Evolutionary conservation across 35 echinoderm and acorn worm species (phyloP).

Genomic region (Chiridota heheva): DNA sequence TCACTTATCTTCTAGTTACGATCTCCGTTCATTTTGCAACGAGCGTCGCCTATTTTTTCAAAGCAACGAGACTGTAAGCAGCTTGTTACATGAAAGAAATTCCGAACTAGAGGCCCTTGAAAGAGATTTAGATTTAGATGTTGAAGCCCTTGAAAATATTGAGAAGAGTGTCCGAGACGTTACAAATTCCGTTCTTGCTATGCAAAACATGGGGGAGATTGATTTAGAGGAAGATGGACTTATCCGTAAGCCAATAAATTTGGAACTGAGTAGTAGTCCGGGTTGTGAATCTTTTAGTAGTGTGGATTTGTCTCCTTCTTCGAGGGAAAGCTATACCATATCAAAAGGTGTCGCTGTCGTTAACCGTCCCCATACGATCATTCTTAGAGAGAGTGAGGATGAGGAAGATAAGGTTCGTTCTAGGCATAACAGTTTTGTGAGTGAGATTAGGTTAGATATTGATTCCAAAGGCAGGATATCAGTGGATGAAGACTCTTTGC

Average conservation of each 20-base stretch:
- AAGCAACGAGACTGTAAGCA: slow-evolving; percentile 66
- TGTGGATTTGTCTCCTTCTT: slow-evolving; percentile 25
- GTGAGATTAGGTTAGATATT: slow-evolving; percentile 29
- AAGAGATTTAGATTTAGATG: slow-evolving; percentile 65
- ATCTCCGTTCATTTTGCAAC: slow-evolving; percentile 66
- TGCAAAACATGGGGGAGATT: slow-evolving; percentile 37
- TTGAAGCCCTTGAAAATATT: slow-evolving; percentile 31
- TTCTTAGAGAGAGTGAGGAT: slow-evolving; percentile 19
- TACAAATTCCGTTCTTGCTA: slow-evolving; percentile 26
- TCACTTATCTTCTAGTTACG: slow-evolving; percentile 18
- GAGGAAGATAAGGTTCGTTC: too few species aligned
- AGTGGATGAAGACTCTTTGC: slow-evolving; percentile 56
- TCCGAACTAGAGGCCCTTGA: slow-evolving; percentile 62
- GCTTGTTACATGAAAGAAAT: slow-evolving; percentile 62
- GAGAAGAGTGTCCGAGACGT: slow-evolving; percentile 47
- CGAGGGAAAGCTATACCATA: slow-evolving; percentile 26
- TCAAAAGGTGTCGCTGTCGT: slow-evolving; percentile 16
- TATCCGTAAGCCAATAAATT: not conserved
- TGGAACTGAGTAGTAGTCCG: not conserved
- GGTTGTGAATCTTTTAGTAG: not conserved
- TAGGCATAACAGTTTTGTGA: slow-evolving; percentile 20
- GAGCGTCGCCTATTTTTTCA: slow-evolving; percentile 79
- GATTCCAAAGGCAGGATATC: slow-evolving; percentile 26
- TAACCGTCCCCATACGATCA: slow-evolving; percentile 35
- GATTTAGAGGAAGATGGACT: slow-evolving; percentile 20